Evolutionary conservation across 2,888 invertebrate genomes (phyloP), one percentile per base, ranked within the genome.

Genomic region (Parnassius apollo): DNA sequence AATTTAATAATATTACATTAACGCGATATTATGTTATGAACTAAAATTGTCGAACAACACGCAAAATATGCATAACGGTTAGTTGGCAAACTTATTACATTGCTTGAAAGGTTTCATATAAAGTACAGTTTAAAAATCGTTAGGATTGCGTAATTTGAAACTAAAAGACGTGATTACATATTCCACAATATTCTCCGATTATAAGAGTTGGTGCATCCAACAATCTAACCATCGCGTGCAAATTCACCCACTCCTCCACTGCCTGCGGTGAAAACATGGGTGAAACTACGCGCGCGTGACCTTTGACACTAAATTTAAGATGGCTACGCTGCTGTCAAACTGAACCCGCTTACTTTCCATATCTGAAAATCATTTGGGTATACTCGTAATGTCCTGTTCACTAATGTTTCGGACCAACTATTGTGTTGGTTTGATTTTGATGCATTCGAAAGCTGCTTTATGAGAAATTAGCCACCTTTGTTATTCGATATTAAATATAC

Each of bases 221-320:
- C 73, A 67, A 64, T 68, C 69, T 71, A 68, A 69, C 65, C 69
- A 76, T 80, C 75, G 74, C 75, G 77, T 78, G 78, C 80, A 69
- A 81, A 84, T 82, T 81, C 78, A 80, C 76, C 78, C 75, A 76
- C 80, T 80, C 82, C 83, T 86, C 82, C 80, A 45, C 61, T 58
- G 76, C 76, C 75, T 72, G 76, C 59, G 78, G 86, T 78, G 87
- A 87, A 87, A 89, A 85, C 72, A 78, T 76, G 57, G 78, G 86
- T 78, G 87, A 87, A 87, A 89, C 85, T 72, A 78, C 76, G 57
- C 51, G 80, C 81, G 75, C 77, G 67, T 80, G 82, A 89, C 85
- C 90, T 88, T 75, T 90, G 89, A 84, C 86, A 84, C 78, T 74
- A 71, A 80, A 83, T 77, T 69, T 80, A 88, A 89, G 80, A 89